Base-by-base conservation (phyloP, 2,113 vertebrate species). In the Pelodiscus sinensis region DNA sequence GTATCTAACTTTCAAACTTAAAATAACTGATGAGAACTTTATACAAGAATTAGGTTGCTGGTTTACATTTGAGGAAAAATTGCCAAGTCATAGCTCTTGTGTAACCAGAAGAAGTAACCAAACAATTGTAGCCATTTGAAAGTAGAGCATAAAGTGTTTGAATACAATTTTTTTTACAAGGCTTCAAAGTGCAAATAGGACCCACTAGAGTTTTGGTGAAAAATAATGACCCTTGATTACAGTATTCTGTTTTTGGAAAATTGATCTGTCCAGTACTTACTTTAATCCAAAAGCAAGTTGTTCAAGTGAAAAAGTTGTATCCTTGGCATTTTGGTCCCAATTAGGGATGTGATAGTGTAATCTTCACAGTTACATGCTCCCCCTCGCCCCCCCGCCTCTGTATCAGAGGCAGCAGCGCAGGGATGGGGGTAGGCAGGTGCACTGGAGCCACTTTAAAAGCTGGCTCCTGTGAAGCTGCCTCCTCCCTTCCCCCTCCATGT, bases 61-160 rank as follows among this genome's bases (percentile, higher is more conserved):
- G 81, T 92, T 86, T 87, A 24, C 55, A 29, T 13, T 79, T 24
- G 27, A 79, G 27, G 91, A 86, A 94, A 97, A 96, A 95, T 80
- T 96, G 95, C 96, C 89, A 95, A 97, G 94, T 97, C 95, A 96
- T 87, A 87, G 82, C 78, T 86, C 77, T 98, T 98, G 86, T 87
- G 54, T 94, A 97, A 97, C 84, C 27, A 0, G 29, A 82, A 51
- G 29, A 1, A 1, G 83, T 57, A 93, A 78, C 7, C 0, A 0
- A 88, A 81, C 31, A 90, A 55, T 68, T 19, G 11, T 91, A 52
- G 24, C 84, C 86, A 7, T 50, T 96, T 77, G 58, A 88, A 73
- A 89, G 85, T 62, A 52, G 56, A 44, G 35, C 58, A 56, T 29
- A 54, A 38, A 58, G 82, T 68, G 25, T 79, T 79, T 91, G 78